Base-by-base conservation (phyloP, 23 tunicate species). In the Halocynthia roretzi region DNA sequence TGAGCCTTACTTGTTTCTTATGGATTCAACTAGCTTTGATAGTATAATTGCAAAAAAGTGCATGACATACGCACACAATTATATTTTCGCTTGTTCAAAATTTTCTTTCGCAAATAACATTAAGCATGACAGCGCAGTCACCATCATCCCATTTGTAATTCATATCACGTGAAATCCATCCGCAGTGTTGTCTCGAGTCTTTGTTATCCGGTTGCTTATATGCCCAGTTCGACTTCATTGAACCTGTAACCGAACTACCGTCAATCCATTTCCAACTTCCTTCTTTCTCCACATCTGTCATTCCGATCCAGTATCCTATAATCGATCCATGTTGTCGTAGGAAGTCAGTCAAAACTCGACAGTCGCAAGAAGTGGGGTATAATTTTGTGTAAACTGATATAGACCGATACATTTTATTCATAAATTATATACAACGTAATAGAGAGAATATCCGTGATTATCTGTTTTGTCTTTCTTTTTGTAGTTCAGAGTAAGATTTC, bases 61-160 rank as follows among this genome's bases (percentile, higher is more conserved):
- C 44, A 31, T 31, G 44, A 31, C 44, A 31, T n/a, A 31, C 44
- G 44, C 4, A 31, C 44, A 31, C 44, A 4, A 31, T 31, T 31
- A 31, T 31, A 31, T 31, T 31, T 31, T 31, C 4, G 44, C 44
- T 31, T 58, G 23, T 67, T 17, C 40, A 67, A 17, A 67, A 0
- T 17, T 67, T 48, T 71, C 76, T 48, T 50, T 71, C 76, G 63
- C 78, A 74, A 8, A 74, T 6, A 52, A 54, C 78, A 52, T 20
- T 50, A 56, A 74, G 51, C 14, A 20, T 53, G 14, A 22, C 19
- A 49, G 76, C 2, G 65, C 78, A 74, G 55, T 10, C 62, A 17
- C 78, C 78, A 5, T 74, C 78, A 54, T 74, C 78, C 78, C 78
- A 74, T 14, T 74, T 74, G 56, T 74, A 74, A 10, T 64, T 64